Evolutionary conservation across 1,140 invertebrate species (phyloP).

Genomic region (Drosophila virilis): DNA sequence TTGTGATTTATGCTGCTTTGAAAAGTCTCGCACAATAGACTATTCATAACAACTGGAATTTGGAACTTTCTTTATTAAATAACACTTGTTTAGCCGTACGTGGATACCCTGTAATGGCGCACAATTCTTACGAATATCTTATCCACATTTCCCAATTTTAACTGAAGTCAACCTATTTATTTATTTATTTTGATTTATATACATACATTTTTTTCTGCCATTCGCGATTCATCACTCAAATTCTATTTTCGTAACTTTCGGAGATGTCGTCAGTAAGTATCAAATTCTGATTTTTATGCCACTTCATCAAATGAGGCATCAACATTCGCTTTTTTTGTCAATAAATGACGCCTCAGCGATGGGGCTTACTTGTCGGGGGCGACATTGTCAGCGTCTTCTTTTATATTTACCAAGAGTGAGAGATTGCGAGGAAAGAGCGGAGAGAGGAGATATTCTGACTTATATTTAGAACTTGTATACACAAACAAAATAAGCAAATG

Average conservation of each 20-base stretch:
- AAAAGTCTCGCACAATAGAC: no score
- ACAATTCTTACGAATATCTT: no score
- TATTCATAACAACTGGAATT: neutral
- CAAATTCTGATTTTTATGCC: conserved; percentile 47
- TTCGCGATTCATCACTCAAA: conserved; percentile 16
- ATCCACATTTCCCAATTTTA: no score
- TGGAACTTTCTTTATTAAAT: neutral
- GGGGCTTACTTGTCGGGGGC: conserved; percentile 1
- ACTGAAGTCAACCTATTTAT: neutral
- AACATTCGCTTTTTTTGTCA: conserved; percentile 34
- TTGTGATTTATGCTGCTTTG: no score
- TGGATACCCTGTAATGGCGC: no score
- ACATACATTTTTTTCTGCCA: neutral
- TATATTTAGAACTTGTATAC: neutral
- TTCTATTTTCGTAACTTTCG: conserved; percentile 27
- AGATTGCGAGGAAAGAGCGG: no score
- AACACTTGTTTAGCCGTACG: neutral
- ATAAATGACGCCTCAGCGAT: conserved; percentile 34
- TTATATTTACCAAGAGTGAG: conserved; percentile 4
- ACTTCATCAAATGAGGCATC: conserved; percentile 54
- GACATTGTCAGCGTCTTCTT: conserved; percentile 24
- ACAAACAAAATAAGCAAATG: neutral
- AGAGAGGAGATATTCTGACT: neutral
- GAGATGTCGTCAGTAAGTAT: conserved; percentile 30
- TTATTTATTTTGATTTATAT: conserved; percentile 4